Conservation (phyloP, 2,113 vertebrate genomes). For the Gnathonemus echidnorhynchus region DNA sequence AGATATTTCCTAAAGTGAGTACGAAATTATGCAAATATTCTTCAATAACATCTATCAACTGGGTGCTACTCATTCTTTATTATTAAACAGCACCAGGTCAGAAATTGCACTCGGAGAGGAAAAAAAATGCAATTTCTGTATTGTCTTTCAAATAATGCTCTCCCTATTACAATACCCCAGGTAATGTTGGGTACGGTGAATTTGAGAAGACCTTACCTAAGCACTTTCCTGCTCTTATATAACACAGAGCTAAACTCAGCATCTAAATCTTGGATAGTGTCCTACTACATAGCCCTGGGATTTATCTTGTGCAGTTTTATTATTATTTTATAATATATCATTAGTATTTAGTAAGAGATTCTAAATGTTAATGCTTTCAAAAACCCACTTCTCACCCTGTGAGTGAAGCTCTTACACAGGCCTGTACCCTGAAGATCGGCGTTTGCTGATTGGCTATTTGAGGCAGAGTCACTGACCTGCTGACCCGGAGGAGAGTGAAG, state of each 20-base stretch:
- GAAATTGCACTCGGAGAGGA: neutral
- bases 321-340: no score
- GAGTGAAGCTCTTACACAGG: neutral
- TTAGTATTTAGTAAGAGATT: neutral
- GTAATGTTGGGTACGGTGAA: neutral
- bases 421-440: neutral
- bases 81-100: neutral
- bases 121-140: neutral
- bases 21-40: neutral
- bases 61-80: neutral
- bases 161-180: neutral
- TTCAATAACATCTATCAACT: neutral
- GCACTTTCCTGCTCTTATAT: neutral
- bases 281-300: neutral
- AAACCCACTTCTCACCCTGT: neutral
- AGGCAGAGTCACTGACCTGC: constrained; percentile 69
- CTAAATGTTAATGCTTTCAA: neutral
- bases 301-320: neutral
- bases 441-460: neutral
- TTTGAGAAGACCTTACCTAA: neutral
- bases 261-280: neutral
- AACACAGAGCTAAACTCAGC: neutral
- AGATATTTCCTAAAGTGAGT: neutral
- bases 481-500: constrained; percentile 88
- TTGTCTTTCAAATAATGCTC: neutral